Conservation (phyloP, 1,140 invertebrate genomes). For the Sarcophaga peregrina region DNA sequence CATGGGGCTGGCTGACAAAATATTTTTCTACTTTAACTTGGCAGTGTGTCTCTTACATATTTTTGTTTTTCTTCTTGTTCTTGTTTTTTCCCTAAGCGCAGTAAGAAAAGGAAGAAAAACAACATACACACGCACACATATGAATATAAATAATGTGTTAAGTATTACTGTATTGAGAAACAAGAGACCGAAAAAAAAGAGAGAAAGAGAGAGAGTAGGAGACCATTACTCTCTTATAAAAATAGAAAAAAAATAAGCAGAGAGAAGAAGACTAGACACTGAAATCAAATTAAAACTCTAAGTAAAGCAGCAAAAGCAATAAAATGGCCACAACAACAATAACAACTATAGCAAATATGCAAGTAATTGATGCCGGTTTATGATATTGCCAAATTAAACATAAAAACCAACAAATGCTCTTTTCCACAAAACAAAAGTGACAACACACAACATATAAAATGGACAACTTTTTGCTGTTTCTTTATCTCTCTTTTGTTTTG, state of each 20-base stretch:
- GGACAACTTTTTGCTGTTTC: not conserved
- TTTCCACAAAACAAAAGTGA: not conserved
- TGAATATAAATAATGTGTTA: not conserved
- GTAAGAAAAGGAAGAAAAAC: no score
- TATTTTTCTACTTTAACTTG: no score
- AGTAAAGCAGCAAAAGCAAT: not conserved
- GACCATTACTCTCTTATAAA: no score
- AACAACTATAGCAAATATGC: no score
- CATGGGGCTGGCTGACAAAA: no score
- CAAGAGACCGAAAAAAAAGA: no score
- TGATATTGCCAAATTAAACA: slow-evolving; percentile 22
- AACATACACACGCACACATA: not conserved
- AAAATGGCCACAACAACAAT: no score
- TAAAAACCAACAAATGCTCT: slow-evolving; percentile 15
- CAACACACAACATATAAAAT: slow-evolving; percentile 5
- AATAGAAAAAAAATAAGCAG: not conserved
- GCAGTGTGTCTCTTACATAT: no score
- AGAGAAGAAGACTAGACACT: not conserved
- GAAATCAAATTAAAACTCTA: not conserved
- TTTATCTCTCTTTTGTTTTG: not conserved
- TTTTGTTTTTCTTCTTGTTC: no score
- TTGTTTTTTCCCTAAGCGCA: no score
- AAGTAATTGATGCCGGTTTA: slow-evolving; percentile 24
- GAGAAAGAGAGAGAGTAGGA: no score
- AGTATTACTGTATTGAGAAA: no score